Evolutionary conservation across 2,113 vertebrate species (phyloP).

Genomic region (Suricata suricatta): DNA sequence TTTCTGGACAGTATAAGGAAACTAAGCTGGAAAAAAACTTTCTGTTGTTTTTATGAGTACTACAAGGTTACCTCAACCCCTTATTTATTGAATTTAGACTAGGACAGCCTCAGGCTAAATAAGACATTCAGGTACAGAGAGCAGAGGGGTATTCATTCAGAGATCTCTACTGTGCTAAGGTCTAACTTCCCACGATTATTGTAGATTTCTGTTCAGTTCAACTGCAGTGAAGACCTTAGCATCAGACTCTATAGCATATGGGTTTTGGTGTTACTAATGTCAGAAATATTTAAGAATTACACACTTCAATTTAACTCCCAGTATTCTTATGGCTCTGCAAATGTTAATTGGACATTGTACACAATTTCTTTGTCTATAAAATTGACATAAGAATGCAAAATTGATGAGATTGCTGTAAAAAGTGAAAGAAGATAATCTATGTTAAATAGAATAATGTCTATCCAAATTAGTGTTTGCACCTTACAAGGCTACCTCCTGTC

Average conservation of each 20-base stretch:
- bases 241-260: background rate
- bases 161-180: background rate
- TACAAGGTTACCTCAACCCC: background rate
- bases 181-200: fast-evolving
- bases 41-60: background rate
- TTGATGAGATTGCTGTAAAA: background rate
- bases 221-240: background rate
- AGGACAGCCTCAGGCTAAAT: background rate
- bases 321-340: background rate
- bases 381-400: background rate
- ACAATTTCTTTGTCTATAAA: background rate
- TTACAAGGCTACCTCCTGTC: fast-evolving
- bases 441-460: background rate
- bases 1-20: background rate
- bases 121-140: background rate
- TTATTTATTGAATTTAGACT: background rate
- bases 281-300: background rate
- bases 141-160: fast-evolving
- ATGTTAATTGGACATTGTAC: background rate
- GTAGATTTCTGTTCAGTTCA: background rate
- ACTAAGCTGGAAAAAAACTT: background rate
- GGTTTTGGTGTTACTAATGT: background rate
- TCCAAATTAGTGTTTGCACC: background rate
- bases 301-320: background rate
- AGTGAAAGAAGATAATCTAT: background rate